phyloP scores from a whole-genome alignment of 2,888 invertebrate species.

The Ellobium chinense region DNA sequence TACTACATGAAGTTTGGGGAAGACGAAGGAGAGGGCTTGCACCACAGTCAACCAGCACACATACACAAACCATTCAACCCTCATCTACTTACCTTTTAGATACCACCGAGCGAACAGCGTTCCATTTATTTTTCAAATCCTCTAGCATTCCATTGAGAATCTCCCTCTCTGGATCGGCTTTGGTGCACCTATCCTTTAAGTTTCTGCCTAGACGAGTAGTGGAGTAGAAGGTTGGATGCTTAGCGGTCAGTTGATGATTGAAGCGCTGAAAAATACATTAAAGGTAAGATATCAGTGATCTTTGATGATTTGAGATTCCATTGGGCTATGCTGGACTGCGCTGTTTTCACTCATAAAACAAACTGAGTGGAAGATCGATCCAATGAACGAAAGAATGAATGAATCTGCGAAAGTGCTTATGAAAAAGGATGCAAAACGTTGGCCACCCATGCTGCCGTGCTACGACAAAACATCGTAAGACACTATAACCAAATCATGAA shows the following conservation, averaged over 20 bases:
- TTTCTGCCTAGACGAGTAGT: constrained; percentile 78
- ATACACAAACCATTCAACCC: background rate
- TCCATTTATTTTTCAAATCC: constrained; percentile 78
- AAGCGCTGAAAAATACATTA: constrained; percentile 66
- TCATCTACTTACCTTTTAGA: constrained; percentile 69
- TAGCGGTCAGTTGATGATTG: constrained; percentile 74
- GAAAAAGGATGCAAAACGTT: too few relatives aligned
- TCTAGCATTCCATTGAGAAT: constrained; percentile 77
- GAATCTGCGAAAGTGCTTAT: too few relatives aligned
- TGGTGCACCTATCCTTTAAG: constrained; percentile 77
- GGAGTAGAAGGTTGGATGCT: constrained; percentile 77
- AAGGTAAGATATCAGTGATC: background rate
- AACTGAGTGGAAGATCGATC: too few relatives aligned
- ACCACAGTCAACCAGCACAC: background rate
- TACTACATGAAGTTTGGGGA: too few relatives aligned
- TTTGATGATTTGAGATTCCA: too few relatives aligned
- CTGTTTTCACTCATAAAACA: too few relatives aligned
- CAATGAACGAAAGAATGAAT: too few relatives aligned
- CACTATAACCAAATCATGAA: too few relatives aligned
- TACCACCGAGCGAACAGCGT: constrained; percentile 74
- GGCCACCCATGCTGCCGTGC: too few relatives aligned
- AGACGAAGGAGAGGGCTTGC: background rate
- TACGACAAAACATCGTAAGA: too few relatives aligned
- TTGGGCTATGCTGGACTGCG: too few relatives aligned
- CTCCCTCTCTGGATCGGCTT: constrained; percentile 75